Evolutionary conservation across 2,888 invertebrate species (phyloP).

Genomic region (Heteropelma amictum): DNA sequence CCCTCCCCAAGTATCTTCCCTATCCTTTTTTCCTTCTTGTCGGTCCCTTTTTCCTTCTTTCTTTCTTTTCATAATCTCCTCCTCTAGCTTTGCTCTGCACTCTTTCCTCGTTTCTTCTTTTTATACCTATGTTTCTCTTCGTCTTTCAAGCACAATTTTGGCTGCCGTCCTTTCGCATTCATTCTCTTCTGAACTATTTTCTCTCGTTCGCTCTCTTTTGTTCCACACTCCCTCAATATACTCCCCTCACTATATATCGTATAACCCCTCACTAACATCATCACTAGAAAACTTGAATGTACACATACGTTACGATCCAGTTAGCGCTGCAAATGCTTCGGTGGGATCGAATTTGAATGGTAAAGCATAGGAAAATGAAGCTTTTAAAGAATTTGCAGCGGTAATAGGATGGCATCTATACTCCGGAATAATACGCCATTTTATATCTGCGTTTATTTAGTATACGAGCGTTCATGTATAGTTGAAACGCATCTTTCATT

Average conservation of each 20-base stretch:
- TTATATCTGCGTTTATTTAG: no score
- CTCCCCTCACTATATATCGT: constrained; percentile 51
- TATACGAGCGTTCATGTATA: no score
- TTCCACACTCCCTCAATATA: constrained; percentile 38
- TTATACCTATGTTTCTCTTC: constrained; percentile 33
- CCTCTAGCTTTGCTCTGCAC: constrained; percentile 28
- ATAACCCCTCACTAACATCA: constrained; percentile 52
- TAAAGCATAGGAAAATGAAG: no score
- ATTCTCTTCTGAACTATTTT: constrained; percentile 37
- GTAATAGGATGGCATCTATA: no score
- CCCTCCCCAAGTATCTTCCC: constrained; percentile 67
- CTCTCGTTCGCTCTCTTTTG: constrained; percentile 7
- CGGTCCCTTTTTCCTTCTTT: constrained; percentile 34
- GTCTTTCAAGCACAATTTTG: constrained; percentile 26
- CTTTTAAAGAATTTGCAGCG: no score
- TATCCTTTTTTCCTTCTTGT: constrained; percentile 43
- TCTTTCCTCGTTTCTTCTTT: constrained; percentile 21
- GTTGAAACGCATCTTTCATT: no score
- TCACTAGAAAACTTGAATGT: constrained; percentile 34
- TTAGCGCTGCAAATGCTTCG: no score
- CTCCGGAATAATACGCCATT: no score
- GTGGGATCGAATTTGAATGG: no score
- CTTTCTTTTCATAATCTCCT: constrained; percentile 55
- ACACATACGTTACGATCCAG: neutral
- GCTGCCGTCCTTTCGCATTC: constrained; percentile 34